These are phyloP conservation scores for Drosophila teissieri DNA, from an alignment of 1,140 invertebrate genomes.

Conservation along the genomic window DNA sequence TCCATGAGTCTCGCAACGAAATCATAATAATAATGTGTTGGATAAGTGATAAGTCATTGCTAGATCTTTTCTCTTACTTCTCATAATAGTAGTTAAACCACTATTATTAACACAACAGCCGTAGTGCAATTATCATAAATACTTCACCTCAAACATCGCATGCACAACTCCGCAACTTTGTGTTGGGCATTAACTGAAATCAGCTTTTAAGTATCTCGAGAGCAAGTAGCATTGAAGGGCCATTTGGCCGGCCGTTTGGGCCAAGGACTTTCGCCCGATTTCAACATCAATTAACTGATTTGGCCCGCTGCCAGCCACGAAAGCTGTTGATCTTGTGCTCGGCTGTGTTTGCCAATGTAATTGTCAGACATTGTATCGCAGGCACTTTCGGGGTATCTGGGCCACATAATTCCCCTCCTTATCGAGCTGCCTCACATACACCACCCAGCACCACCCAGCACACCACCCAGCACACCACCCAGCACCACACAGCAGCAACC, in stretches of 20 bases:
- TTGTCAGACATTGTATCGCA: constrained; percentile 20
- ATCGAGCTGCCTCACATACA: not conserved
- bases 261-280: constrained; percentile 13
- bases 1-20: not conserved
- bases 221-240: not conserved
- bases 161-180: not conserved
- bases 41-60: no score
- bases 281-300: constrained; percentile 47
- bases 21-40: not conserved
- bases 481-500: not conserved
- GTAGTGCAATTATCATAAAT: not conserved
- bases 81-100: not conserved
- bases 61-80: no score
- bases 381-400: constrained; percentile 4
- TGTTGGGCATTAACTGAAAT: constrained; percentile 11
- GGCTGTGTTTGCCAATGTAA: constrained; percentile 13
- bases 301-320: constrained; percentile 22
- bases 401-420: constrained; percentile 25
- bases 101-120: not conserved
- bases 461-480: not conserved
- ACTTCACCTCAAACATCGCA: not conserved
- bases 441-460: not conserved
- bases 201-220: constrained; percentile 7
- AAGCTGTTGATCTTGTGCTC: constrained; percentile 25
- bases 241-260: constrained; percentile 10